phyloP scores from a whole-genome alignment of 2,113 vertebrate genomes.

The Gnathonemus echidnorhynchus region DNA sequence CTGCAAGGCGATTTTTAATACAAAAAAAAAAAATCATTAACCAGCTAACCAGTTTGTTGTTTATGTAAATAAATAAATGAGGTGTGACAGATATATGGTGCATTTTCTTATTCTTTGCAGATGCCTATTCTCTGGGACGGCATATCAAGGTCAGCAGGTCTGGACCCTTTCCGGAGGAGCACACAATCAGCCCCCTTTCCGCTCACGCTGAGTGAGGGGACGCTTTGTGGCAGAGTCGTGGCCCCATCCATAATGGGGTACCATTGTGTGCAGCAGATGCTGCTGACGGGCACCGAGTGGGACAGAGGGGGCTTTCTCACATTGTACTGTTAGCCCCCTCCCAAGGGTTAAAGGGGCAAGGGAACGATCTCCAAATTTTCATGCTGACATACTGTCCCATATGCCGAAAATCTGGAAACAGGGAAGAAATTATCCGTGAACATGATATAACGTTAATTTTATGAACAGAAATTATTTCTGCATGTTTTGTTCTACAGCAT shows the following conservation, averaged over 20 bases:
- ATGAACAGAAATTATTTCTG: not conserved
- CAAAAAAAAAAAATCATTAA: not conserved
- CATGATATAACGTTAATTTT: not conserved
- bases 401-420: not conserved
- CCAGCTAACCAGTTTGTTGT: not conserved
- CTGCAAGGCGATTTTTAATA: not conserved
- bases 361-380: not conserved
- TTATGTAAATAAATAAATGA: not conserved
- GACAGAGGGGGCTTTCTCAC: conserved; percentile 10
- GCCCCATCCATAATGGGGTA: not conserved
- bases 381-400: not conserved
- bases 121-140: not conserved
- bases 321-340: not conserved
- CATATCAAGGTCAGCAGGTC: not conserved
- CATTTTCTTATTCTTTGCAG: not conserved
- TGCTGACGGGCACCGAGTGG: not conserved
- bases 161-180: not conserved
- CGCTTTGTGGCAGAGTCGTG: not conserved
- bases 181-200: not conserved
- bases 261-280: not conserved
- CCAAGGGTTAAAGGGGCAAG: not conserved
- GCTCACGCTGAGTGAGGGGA: not conserved
- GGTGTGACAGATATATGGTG: not conserved
- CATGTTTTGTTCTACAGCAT: not conserved
- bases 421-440: not conserved